Evolutionary conservation across 2,113 vertebrate species (phyloP).

Genomic region (Nothobranchius kuhntae): DNA sequence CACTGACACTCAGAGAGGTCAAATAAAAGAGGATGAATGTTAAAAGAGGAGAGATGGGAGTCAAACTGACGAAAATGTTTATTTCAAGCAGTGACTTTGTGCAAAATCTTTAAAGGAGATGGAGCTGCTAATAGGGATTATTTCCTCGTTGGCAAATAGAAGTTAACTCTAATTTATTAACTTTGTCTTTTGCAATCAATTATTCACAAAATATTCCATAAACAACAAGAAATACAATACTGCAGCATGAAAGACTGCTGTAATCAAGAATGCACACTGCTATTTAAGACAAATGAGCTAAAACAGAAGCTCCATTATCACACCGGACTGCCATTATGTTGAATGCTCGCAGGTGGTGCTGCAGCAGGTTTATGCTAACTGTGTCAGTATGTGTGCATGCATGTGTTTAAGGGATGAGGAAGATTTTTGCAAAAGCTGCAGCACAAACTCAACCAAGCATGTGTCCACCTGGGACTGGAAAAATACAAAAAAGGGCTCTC

Average conservation of each 20-base stretch:
- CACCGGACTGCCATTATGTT: conserved; percentile 43
- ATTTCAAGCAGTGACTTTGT: conserved; percentile 1
- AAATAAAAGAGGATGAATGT: conserved; percentile 10
- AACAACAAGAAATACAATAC: too few species aligned
- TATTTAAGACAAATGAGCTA: too few species aligned
- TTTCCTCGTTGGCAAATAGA: neutral
- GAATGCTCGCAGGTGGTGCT: conserved; percentile 58
- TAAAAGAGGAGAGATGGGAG: conserved; percentile 11
- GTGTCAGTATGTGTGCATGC: conserved; percentile 12
- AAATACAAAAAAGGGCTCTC: too few species aligned
- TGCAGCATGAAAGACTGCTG: too few species aligned
- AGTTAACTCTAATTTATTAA: too few species aligned
- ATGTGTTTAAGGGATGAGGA: conserved; percentile 22
- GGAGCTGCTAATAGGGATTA: neutral
- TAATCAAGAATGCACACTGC: too few species aligned
- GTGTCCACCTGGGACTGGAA: too few species aligned
- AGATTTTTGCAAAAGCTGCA: conserved; percentile 5
- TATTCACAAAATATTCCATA: too few species aligned
- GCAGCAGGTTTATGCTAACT: conserved; percentile 32
- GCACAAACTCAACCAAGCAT: too few species aligned
- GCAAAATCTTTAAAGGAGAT: neutral
- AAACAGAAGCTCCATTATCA: too few species aligned
- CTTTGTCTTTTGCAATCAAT: neutral
- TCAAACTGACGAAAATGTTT: conserved; percentile 15
- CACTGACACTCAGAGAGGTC: conserved; percentile 21